Evolutionary conservation across 2,888 invertebrate genomes (phyloP).

Genomic region (Ypsolopha scabrella): DNA sequence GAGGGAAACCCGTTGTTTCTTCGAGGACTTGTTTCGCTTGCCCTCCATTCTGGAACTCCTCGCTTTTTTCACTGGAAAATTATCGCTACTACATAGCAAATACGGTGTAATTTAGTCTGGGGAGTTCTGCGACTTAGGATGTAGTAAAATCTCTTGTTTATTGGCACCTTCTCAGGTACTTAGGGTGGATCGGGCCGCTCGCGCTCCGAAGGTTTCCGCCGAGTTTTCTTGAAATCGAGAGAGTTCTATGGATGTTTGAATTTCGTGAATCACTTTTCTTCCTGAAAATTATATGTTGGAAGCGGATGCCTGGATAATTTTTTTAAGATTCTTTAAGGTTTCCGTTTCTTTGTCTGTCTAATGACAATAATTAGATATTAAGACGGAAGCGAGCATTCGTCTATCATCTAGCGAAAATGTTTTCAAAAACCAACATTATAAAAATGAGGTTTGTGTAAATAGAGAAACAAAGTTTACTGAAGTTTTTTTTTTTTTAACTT

Average conservation of each 20-base stretch:
- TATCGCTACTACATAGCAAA: neutral
- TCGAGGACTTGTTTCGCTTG: constrained; percentile 33
- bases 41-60: neutral
- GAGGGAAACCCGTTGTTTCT: constrained; percentile 61
- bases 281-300: no score
- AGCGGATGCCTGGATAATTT: no score
- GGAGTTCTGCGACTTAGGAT: no score
- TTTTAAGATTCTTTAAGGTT: no score
- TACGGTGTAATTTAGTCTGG: neutral
- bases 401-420: no score
- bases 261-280: neutral
- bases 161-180: constrained; percentile 66
- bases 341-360: no score
- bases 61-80: neutral
- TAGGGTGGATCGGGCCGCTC: constrained; percentile 47
- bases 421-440: no score
- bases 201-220: constrained; percentile 34
- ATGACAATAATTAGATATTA: no score
- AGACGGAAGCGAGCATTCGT: no score
- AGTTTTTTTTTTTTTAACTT: no score
- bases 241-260: neutral
- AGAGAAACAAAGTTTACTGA: no score
- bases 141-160: constrained; percentile 24
- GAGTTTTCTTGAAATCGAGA: neutral
- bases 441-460: no score